A percentile compares a stretch with the other conserved stretches of the same genome.
These are phyloP conservation scores for Pseudochromis fuscus DNA, from an alignment of 2,797 vertebrate genomes.

Conservation along the genomic window DNA sequence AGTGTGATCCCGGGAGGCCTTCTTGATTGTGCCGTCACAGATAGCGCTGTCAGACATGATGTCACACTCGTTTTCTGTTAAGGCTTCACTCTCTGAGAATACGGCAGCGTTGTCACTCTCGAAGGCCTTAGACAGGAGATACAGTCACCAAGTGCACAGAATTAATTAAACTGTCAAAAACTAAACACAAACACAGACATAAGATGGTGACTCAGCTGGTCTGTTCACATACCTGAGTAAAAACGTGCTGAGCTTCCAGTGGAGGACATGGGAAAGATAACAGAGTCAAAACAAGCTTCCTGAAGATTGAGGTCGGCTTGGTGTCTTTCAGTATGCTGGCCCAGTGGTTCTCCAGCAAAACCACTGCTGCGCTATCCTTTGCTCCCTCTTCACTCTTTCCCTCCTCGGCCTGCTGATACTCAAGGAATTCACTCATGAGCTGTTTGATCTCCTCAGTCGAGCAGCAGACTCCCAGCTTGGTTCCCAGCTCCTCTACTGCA, in stretches of 20 bases:
- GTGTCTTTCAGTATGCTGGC: constrained; percentile 65
- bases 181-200: neutral
- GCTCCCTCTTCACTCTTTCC: constrained; percentile 24
- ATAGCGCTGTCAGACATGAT: constrained; percentile 23
- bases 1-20: neutral
- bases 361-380: constrained; percentile 7
- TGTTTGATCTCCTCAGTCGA: constrained; percentile 61
- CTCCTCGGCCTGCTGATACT: constrained; percentile 72
- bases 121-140: constrained; percentile 68
- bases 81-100: constrained; percentile 45
- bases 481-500: constrained; percentile 73
- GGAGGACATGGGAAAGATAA: constrained; percentile 82
- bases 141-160: neutral
- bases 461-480: constrained; percentile 73
- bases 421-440: constrained; percentile 77
- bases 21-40: constrained; percentile 19
- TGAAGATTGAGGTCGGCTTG: constrained; percentile 70
- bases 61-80: constrained; percentile 66
- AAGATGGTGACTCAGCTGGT: neutral
- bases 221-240: constrained; percentile 73
- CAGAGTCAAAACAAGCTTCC: constrained; percentile 81
- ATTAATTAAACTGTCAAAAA: neutral
- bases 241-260: constrained; percentile 72
- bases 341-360: constrained; percentile 79
- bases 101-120: constrained; percentile 39